These are phyloP conservation scores for Nyctereutes procyonoides DNA, from an alignment of 2,113 vertebrate genomes.

Conservation along the genomic window DNA sequence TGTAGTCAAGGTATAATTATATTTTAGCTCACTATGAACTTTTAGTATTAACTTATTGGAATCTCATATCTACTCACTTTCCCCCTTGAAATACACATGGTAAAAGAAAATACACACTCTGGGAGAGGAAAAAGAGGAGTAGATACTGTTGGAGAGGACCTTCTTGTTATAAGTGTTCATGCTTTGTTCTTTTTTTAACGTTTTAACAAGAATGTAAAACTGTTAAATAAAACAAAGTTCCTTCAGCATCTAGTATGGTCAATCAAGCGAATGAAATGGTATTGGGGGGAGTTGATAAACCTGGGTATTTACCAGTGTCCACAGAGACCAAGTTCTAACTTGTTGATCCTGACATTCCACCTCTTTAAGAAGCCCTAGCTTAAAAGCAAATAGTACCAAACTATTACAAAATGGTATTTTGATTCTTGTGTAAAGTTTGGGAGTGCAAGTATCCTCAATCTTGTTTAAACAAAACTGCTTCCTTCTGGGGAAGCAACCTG, in stretches of 20 bases:
- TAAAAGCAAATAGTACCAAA: constrained; percentile 12
- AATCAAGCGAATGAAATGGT: constrained; percentile 19
- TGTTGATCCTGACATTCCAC: background rate
- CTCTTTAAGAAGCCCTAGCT: constrained; percentile 39
- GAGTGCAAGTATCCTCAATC: background rate
- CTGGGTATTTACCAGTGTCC: background rate
- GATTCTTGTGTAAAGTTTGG: background rate
- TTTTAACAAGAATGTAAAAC: constrained; percentile 45
- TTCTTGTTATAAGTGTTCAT: constrained; percentile 23
- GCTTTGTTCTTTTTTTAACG: background rate
- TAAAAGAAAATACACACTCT: constrained; percentile 40
- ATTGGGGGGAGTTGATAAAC: background rate
- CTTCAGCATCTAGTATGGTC: constrained; percentile 17
- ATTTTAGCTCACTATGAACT: constrained; percentile 63
- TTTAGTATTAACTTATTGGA: background rate
- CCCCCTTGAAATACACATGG: background rate
- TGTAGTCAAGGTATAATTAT: constrained; percentile 76
- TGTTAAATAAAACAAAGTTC: constrained; percentile 25
- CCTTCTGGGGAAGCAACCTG: background rate
- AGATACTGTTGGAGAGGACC: background rate
- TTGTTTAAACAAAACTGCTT: constrained; percentile 16
- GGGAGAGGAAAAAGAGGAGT: background rate
- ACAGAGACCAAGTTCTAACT: background rate
- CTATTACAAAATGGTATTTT: background rate
- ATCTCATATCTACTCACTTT: background rate